Conservation (phyloP, 2,797 vertebrate species). For the Mallotus villosus region DNA sequence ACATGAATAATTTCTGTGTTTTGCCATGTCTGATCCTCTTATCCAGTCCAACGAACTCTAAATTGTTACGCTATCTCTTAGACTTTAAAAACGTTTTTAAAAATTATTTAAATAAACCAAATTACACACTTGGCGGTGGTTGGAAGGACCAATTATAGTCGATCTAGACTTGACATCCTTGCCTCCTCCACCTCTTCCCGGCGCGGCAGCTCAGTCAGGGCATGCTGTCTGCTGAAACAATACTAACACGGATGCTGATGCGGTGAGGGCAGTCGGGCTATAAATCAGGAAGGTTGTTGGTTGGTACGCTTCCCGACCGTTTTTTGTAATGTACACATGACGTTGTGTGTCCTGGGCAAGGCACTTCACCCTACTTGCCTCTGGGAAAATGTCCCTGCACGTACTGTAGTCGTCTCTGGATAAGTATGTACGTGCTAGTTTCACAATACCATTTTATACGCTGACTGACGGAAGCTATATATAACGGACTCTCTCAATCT, state of each 20-base stretch:
- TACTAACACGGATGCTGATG: too few relatives aligned
- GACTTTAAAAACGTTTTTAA: too few relatives aligned
- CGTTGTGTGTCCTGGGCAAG: too few relatives aligned
- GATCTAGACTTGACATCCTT: background rate
- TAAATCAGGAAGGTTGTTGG: too few relatives aligned
- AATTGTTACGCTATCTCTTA: background rate
- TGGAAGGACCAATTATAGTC: background rate
- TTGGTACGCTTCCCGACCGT: too few relatives aligned
- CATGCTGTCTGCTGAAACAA: constrained; percentile 17
- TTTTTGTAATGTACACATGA: too few relatives aligned
- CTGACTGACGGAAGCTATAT: constrained; percentile 17
- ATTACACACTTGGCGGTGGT: background rate
- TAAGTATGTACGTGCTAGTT: too few relatives aligned
- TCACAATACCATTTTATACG: constrained; percentile 15
- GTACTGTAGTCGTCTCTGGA: too few relatives aligned
- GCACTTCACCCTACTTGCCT: too few relatives aligned
- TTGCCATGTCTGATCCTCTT: constrained; percentile 6
- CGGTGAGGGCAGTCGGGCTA: too few relatives aligned
- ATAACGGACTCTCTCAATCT: constrained; percentile 14
- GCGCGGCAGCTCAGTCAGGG: constrained; percentile 33
- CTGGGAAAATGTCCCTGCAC: too few relatives aligned
- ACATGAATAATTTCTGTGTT: background rate
- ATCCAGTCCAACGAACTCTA: background rate
- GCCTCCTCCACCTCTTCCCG: constrained; percentile 27
- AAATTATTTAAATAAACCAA: too few relatives aligned